Base-by-base conservation (phyloP, 2,113 vertebrate species). In the Callopanchax toddi region DNA sequence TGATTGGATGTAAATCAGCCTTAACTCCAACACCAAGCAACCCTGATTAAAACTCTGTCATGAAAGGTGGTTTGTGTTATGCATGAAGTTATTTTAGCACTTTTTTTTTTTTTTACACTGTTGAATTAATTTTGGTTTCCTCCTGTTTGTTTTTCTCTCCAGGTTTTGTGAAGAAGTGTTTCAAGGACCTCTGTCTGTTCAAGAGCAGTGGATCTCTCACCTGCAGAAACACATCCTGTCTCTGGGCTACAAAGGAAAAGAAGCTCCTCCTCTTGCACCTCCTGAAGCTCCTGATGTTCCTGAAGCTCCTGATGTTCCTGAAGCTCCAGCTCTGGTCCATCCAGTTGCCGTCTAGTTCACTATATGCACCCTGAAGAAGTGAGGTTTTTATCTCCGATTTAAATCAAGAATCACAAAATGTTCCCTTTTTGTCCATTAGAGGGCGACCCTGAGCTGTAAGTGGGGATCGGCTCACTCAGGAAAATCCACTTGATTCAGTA, bases 121-220 rank as follows among this genome's bases (percentile, higher is more conserved):
- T 21, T 49, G 25, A 34, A 20, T 69, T 50, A 22, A 0, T 16
- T 32, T 32, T 11, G 11, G 9, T 13, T 52, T 32, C 29, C 13
- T 8, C 6, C 1, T 50, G 32, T n/a, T n/a, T n/a, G n/a, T n/a
- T n/a, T n/a, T n/a, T 61, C 15, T 77, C 5, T 76, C 5, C 56
- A 98, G 96, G 92, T 98, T 98, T 86, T 98, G 96, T 68, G 96
- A 98, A 57, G 92, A 95, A 82, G 93, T 96, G 54, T 98, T 98
- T 83, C 93, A 94, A 0, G 96, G 96, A 0, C 96, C 96, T 1
- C 92, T 96, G 62, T 96, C 96, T 1, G 92, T 98, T 52, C 96
- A 98, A 63, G 95, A 95, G 79, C 92, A 95, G 60, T 98, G 96
- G 96, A 94, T 98, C 34, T 87, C 93, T 34, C 96, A 98, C 76